Percentiles rank a stretch among this genome's conserved stretches.
phyloP scores from a whole-genome alignment of 1,140 invertebrate genomes.

The Tetramorium simillimum region DNA sequence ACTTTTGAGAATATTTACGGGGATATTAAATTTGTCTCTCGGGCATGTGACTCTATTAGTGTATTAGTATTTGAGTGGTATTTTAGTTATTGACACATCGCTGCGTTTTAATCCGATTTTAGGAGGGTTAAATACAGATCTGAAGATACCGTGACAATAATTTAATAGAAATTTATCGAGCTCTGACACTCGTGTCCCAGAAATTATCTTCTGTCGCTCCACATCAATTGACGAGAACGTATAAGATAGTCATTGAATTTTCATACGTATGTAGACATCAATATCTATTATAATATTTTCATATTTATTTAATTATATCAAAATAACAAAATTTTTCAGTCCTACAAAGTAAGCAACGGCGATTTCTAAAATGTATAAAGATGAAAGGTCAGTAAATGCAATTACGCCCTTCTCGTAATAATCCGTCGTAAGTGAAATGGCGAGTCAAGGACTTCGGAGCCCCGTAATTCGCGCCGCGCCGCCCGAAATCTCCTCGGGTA shows the following conservation, averaged over 20 bases:
- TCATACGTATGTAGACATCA: background rate
- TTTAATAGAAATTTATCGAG: slow-evolving; percentile 24
- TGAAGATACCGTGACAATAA: background rate
- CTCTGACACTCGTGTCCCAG: background rate
- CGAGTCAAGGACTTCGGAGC: background rate
- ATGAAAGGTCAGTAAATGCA: background rate
- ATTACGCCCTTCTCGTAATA: background rate
- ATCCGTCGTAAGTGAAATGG: background rate
- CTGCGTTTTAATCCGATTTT: slow-evolving; percentile 36
- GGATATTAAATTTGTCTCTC: slow-evolving; percentile 23
- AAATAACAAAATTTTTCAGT: background rate
- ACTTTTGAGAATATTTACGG: slow-evolving; percentile 8
- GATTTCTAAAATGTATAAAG: background rate
- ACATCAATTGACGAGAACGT: background rate
- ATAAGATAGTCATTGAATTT: background rate
- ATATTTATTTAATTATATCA: background rate
- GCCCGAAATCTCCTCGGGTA: slow-evolving; percentile 32
- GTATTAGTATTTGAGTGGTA: background rate
- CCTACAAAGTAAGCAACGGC: background rate
- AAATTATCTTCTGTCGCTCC: slow-evolving; percentile 16
- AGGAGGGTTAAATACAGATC: background rate
- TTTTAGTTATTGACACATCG: slow-evolving; percentile 32
- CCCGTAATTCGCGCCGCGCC: slow-evolving; percentile 10
- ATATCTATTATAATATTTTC: background rate
- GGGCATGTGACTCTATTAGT: background rate